These are phyloP conservation scores for Reinhardtius hippoglossoides DNA, from an alignment of 2,113 vertebrate species.

Conservation along the genomic window DNA sequence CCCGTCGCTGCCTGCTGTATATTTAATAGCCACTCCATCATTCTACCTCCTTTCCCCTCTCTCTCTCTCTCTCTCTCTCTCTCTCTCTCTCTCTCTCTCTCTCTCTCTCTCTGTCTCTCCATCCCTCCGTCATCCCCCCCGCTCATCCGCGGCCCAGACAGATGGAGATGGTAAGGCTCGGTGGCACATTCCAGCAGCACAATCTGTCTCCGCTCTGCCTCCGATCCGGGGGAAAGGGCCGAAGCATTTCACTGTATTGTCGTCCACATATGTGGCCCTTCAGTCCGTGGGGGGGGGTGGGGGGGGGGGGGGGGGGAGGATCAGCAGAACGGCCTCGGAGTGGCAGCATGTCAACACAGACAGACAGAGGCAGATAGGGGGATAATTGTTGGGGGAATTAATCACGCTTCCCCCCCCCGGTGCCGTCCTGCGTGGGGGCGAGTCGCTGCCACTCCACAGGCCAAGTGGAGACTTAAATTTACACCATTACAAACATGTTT, in stretches of 20 bases:
- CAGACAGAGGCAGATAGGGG: constrained; percentile 50
- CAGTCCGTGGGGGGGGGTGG: constrained; percentile 59
- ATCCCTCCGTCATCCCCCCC: constrained; percentile 52
- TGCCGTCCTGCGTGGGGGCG: constrained; percentile 48
- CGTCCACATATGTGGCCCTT: constrained; percentile 55
- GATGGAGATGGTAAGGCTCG: constrained; percentile 84
- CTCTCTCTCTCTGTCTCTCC: constrained; percentile 32
- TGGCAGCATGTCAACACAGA: constrained; percentile 76
- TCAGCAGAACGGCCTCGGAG: constrained; percentile 71
- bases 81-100: constrained; percentile 13
- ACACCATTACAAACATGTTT: constrained; percentile 85
- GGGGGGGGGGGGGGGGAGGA: constrained; percentile 62
- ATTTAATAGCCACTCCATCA: constrained; percentile 85
- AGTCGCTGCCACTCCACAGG: constrained; percentile 40
- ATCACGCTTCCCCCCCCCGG: constrained; percentile 57
- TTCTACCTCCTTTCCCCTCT: constrained; percentile 69
- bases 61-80: too few relatives aligned
- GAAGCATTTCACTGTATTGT: constrained; percentile 50
- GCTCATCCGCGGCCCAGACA: constrained; percentile 75
- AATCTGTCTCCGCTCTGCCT: constrained; percentile 80
- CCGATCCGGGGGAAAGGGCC: constrained; percentile 64
- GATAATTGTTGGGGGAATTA: constrained; percentile 63
- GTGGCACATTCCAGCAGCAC: constrained; percentile 80
- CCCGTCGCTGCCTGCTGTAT: constrained; percentile 80
- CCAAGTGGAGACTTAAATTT: constrained; percentile 81